Conservation (phyloP, 1,140 invertebrate genomes). For the Tenebrio molitor region DNA sequence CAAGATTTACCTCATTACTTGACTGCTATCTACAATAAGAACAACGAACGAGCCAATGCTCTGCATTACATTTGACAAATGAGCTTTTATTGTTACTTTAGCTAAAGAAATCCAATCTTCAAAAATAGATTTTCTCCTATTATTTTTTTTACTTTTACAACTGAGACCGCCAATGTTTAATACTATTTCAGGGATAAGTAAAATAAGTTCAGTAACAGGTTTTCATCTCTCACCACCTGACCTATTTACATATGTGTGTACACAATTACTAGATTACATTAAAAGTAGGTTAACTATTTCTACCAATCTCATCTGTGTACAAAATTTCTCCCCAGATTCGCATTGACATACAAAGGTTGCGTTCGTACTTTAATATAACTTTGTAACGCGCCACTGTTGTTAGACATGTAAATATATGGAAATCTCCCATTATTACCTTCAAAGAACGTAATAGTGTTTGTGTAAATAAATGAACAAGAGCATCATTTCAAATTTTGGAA, state of each 20-base stretch:
- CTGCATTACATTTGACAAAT: too few species aligned
- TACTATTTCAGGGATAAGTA: too few species aligned
- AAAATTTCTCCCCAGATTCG: conserved; percentile 2
- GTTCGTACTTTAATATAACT: conserved; percentile 11
- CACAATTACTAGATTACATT: neutral
- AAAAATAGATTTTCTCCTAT: too few species aligned
- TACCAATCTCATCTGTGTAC: neutral
- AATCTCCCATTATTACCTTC: conserved; percentile 22
- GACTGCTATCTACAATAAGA: too few species aligned
- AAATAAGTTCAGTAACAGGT: too few species aligned
- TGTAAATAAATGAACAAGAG: conserved; percentile 8
- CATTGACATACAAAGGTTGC: conserved; percentile 18
- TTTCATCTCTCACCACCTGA: too few species aligned
- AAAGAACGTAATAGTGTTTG: conserved; percentile 16
- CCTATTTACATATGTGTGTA: neutral
- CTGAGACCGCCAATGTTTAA: too few species aligned
- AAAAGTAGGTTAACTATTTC: neutral
- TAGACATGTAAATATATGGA: conserved; percentile 30
- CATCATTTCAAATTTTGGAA: conserved; percentile 10
- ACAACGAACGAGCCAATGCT: too few species aligned
- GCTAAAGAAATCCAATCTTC: too few species aligned
- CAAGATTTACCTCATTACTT: too few species aligned
- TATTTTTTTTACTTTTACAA: too few species aligned
- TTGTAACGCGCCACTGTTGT: conserved; percentile 10
- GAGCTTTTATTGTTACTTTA: too few species aligned